phyloP scores from a whole-genome alignment of 2,113 vertebrate genomes.

The Cynoglossus semilaevis region DNA sequence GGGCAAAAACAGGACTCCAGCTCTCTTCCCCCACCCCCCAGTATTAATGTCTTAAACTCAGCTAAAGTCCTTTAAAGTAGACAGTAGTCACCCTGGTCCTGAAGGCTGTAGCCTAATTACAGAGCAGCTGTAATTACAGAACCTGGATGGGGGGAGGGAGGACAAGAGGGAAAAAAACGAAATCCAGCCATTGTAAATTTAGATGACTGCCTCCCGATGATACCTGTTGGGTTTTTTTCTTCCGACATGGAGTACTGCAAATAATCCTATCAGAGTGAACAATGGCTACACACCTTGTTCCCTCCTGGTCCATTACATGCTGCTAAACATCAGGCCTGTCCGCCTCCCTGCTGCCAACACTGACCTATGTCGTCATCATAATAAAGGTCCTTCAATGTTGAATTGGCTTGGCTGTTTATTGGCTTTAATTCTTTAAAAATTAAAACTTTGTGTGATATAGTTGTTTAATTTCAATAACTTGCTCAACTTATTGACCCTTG shows the following conservation, averaged over 20 bases:
- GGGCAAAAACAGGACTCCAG: conserved; percentile 31
- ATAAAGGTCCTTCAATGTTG: conserved; percentile 24
- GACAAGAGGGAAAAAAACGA: conserved; percentile 60
- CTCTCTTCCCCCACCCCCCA: conserved; percentile 54
- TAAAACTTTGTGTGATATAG: no score
- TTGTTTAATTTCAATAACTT: no score
- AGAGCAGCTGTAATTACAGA: conserved; percentile 79
- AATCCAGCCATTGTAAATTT: conserved; percentile 74
- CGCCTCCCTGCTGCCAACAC: conserved; percentile 26
- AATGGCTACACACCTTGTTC: conserved; percentile 74
- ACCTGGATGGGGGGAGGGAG: conserved; percentile 58
- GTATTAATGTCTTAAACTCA: conserved; percentile 51
- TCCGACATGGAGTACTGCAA: conserved; percentile 74
- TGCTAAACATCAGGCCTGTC: conserved; percentile 56
- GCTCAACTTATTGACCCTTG: no score
- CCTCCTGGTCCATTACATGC: conserved; percentile 66
- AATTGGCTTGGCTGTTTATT: no score
- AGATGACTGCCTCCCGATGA: conserved; percentile 72
- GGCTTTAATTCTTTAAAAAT: no score
- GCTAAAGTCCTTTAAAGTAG: conserved; percentile 63
- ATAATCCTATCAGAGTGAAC: conserved; percentile 81
- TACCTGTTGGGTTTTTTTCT: conserved; percentile 63
- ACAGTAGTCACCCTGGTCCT: conserved; percentile 72
- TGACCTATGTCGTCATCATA: conserved; percentile 41
- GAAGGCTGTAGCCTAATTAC: conserved; percentile 78